Evolutionary conservation across 2,797 vertebrate species (phyloP).

Genomic region (Hirundo rustica): DNA sequence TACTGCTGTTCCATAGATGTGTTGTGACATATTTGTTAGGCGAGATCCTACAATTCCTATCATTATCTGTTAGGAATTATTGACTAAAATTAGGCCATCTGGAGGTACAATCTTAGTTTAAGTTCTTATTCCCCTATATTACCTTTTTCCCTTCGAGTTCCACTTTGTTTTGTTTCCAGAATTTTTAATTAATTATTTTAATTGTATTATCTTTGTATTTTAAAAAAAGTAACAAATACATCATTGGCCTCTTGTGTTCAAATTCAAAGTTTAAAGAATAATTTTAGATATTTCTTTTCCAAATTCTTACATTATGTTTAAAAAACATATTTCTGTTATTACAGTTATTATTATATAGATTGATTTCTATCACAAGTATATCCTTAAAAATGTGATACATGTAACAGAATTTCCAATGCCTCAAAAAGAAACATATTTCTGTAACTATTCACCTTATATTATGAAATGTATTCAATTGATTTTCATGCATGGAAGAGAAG

Average conservation of each 20-base stretch:
- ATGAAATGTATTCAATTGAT: background rate
- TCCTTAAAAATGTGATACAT: fast-evolving
- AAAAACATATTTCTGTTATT: background rate
- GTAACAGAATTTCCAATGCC: background rate
- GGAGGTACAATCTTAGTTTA: background rate
- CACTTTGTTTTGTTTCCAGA: background rate
- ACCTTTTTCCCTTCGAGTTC: background rate
- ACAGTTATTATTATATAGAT: background rate
- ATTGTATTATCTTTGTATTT: fast-evolving
- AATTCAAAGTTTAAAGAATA: background rate
- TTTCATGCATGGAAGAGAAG: background rate
- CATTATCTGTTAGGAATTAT: background rate
- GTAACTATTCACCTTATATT: background rate
- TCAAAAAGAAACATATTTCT: background rate
- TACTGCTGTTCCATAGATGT: background rate
- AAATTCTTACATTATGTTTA: background rate
- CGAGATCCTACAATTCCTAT: background rate
- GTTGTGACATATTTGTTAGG: background rate
- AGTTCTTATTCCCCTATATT: background rate
- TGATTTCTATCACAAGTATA: background rate
- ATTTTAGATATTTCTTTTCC: background rate
- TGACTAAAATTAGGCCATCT: background rate
- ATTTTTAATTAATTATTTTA: background rate
- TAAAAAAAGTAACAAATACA: background rate
- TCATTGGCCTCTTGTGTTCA: background rate